Evolutionary conservation across 2,113 vertebrate species (phyloP).

Genomic region (Sialia sialis): DNA sequence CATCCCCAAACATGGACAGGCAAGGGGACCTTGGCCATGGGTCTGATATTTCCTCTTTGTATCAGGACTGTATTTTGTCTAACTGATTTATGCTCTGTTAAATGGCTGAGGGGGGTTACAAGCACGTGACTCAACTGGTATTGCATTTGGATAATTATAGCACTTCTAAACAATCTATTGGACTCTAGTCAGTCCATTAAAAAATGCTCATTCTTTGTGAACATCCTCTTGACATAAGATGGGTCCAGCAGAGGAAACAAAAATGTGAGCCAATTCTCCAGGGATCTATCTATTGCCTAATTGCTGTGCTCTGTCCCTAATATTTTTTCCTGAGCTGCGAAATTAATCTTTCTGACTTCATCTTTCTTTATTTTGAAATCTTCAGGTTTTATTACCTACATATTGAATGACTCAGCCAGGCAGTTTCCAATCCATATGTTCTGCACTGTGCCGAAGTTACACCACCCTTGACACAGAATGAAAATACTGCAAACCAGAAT

Average conservation of each 20-base stretch:
- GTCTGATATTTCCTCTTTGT: rapidly evolving
- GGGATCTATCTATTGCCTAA: not conserved
- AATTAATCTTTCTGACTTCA: not conserved
- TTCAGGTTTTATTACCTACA: not conserved
- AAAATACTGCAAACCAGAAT: not conserved
- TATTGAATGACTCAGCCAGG: not conserved
- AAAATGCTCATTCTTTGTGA: not conserved
- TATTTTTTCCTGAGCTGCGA: not conserved
- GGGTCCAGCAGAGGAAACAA: not conserved
- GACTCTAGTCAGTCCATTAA: not conserved
- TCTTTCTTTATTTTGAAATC: not conserved
- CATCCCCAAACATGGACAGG: rapidly evolving
- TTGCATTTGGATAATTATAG: not conserved
- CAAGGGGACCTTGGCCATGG: not conserved
- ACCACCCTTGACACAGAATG: not conserved
- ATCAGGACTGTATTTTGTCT: not conserved
- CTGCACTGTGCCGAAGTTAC: not conserved
- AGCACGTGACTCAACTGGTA: not conserved
- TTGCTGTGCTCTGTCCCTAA: not conserved
- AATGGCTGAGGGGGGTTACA: not conserved
- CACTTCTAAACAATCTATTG: not conserved
- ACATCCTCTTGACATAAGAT: not conserved
- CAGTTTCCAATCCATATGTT: not conserved
- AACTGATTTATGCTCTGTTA: not conserved
- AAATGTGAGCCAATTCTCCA: not conserved